Percentiles rank a stretch among this genome's conserved stretches.
These are phyloP conservation scores for Pollenia amentaria DNA, from an alignment of 2,888 invertebrate species.

Conservation along the genomic window DNA sequence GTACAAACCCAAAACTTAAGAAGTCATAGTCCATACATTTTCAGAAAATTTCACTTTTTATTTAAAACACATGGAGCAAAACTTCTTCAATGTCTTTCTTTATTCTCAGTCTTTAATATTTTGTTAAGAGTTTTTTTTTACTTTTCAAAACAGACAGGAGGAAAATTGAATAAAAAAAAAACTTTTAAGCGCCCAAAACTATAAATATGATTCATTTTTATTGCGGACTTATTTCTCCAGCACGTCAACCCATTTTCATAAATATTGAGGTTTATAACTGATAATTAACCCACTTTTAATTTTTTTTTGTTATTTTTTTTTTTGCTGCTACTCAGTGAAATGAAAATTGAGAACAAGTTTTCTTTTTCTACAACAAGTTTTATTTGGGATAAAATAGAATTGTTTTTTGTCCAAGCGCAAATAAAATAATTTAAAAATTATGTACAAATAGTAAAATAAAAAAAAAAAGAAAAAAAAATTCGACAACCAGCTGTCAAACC, in stretches of 20 bases:
- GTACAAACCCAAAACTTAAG: constrained; percentile 10
- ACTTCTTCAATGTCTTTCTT: not conserved
- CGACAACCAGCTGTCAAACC: not conserved
- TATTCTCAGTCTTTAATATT: not conserved
- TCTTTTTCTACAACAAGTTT: constrained; percentile 11
- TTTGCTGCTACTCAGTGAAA: constrained; percentile 16
- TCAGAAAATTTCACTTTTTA: constrained; percentile 64
- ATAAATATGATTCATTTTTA: constrained; percentile 32
- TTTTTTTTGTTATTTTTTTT: not conserved
- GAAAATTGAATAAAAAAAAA: not conserved
- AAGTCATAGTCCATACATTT: constrained; percentile 38
- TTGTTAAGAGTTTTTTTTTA: constrained; percentile 1
- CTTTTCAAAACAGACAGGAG: constrained; percentile 8
- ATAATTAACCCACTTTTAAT: constrained; percentile 70
- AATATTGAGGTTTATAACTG: constrained; percentile 60
- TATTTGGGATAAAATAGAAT: constrained; percentile 55
- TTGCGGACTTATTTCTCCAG: not conserved
- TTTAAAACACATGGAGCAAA: constrained; percentile 31
- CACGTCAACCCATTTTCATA: constrained; percentile 20
- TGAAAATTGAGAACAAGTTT: constrained; percentile 58
- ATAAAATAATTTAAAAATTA: constrained; percentile 45
- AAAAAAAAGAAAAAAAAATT: constrained; percentile 12
- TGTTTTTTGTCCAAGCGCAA: not conserved
- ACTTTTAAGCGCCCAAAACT: not conserved
- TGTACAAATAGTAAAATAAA: not conserved